These are phyloP conservation scores for Drosophila fuyamai DNA, from an alignment of 1,140 invertebrate genomes.

Conservation along the genomic window DNA sequence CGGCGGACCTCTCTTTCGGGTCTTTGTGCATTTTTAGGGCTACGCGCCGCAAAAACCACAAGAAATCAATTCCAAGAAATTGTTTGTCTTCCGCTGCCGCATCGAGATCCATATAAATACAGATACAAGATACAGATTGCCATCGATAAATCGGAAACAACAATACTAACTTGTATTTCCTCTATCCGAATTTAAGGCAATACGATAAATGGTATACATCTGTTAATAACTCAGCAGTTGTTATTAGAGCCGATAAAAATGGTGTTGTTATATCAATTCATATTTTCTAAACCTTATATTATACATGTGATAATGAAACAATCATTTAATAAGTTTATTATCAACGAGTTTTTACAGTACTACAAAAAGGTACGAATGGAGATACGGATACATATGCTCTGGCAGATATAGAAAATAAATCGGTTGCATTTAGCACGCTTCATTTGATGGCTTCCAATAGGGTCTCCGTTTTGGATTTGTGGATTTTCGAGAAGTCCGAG, in stretches of 20 bases:
- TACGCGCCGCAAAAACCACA: constrained; percentile 74
- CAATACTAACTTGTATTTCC: too few species aligned
- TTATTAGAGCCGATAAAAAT: too few species aligned
- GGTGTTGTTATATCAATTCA: too few species aligned
- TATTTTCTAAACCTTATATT: too few species aligned
- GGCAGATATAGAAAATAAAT: constrained; percentile 57
- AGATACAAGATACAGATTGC: constrained; percentile 4
- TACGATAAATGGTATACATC: too few species aligned
- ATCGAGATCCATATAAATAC: constrained; percentile 11
- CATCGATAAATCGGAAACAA: not conserved
- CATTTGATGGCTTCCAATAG: constrained; percentile 38
- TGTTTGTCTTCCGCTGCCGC: constrained; percentile 75
- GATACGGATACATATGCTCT: not conserved
- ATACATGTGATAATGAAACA: too few species aligned
- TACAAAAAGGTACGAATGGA: not conserved
- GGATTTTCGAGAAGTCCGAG: constrained; percentile 7
- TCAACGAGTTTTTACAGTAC: not conserved
- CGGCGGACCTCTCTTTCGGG: constrained; percentile 11
- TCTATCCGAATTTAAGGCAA: too few species aligned
- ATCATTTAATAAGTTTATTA: too few species aligned
- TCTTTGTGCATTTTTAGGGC: constrained; percentile 70
- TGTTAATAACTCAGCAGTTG: too few species aligned
- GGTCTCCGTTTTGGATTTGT: constrained; percentile 5
- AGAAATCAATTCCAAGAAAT: constrained; percentile 80
- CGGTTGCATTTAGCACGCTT: constrained; percentile 66